Evolutionary conservation across 2,113 vertebrate species (phyloP), one percentile per base, ranked within the genome.

Genomic region (Hepsetus odoe): DNA sequence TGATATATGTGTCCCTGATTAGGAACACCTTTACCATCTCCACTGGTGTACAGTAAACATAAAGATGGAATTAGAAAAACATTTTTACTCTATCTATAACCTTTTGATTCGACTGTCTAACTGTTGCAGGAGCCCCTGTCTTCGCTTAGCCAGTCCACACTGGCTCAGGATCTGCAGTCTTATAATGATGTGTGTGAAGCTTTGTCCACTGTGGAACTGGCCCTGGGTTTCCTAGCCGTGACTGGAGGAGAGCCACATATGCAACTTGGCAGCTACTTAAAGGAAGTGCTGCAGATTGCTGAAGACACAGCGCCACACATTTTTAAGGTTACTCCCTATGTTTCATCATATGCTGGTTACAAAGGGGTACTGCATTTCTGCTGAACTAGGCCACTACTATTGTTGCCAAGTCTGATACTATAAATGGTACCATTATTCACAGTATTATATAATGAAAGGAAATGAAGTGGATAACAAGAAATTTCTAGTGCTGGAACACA

Each of bases 151-250:
- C 82, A 91, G 84, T 88, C 81, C 6, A 78, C 85, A 8, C 85
- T 99, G 84, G 85, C 89, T 5, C 93, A 92, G 46, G 95, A 98
- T 62, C 90, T 99, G 22, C 94, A 94, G 82, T 94, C 94, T 38
- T 97, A 95, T 86, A 98, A 93, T 1, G 96, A 99, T 0, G 90
- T 94, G 85, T 99, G 95, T 46, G 97, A 99, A 40, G 96, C 97
- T 5, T 86, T 99, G 78, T 92, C 92, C 2, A 85, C 94, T 3
- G 74, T 91, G 64, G 96, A 99, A 81, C 90, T 97, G 51, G 90
- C 91, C 0, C 81, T 98, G 58, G 94, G 95, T 4, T 99, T 99
- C 87, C 91, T 99, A 69, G 94, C 96, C 86, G 96, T 93, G 82
- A 94, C 94, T 0, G 95, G 95, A 0, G 95, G 91, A 71, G 86